These are phyloP conservation scores for Caenorhabditis latens DNA, from an alignment of 1,140 invertebrate species.

Conservation along the genomic window DNA sequence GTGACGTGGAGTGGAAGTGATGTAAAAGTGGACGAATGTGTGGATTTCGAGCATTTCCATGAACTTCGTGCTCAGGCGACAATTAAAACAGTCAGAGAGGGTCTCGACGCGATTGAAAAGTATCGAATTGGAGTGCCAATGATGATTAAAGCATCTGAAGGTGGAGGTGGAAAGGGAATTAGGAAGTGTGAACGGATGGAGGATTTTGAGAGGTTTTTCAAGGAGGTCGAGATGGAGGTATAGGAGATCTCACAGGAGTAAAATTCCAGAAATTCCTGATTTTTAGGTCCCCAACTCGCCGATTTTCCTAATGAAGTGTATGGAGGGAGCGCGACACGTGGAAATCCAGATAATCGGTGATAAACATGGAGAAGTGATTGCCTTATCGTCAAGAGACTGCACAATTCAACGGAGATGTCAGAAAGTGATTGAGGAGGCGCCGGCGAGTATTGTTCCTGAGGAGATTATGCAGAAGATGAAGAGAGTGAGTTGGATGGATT, in stretches of 20 bases:
- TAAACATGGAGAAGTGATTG: conserved; percentile 95
- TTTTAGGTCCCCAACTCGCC: conserved; percentile 96
- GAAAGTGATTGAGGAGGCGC: conserved; percentile 99
- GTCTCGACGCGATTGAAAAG: conserved; percentile 81
- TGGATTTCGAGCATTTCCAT: conserved; percentile 25
- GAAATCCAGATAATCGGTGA: conserved; percentile 98
- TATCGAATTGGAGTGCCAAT: conserved; percentile 93
- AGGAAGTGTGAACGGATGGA: conserved; percentile 91
- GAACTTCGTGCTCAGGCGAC: conserved; percentile 83
- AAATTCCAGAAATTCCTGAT: not conserved
- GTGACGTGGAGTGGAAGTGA: conserved; percentile 96
- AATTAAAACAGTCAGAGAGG: conserved; percentile 90
- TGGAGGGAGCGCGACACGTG: conserved; percentile 93
- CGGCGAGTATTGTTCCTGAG: conserved; percentile 90
- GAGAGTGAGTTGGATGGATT: conserved; percentile 79
- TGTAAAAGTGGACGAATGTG: conserved; percentile 62
- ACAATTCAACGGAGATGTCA: conserved; percentile 98
- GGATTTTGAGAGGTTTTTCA: conserved; percentile 90
- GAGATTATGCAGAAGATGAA: conserved; percentile 98
- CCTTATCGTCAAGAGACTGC: conserved; percentile 96
- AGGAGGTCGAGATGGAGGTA: conserved; percentile 83
- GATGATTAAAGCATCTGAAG: conserved; percentile 99
- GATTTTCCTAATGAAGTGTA: conserved; percentile 98
- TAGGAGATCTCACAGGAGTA: too few relatives aligned
- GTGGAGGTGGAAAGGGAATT: conserved; percentile 99